Conservation (phyloP, 2,113 vertebrate species). For the Pelecanoides urinatrix region DNA sequence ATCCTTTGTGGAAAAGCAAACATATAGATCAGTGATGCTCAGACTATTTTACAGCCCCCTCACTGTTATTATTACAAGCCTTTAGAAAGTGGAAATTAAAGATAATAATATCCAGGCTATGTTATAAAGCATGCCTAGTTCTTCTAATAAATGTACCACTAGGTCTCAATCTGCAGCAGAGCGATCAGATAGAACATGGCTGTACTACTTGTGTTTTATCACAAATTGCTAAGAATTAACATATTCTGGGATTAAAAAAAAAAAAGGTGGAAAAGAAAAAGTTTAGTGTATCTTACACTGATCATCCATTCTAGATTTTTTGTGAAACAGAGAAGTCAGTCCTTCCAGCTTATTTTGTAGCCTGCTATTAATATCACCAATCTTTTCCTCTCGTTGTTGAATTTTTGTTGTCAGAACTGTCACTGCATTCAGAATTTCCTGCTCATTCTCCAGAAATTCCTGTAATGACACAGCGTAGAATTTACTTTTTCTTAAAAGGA, state of each 20-base stretch:
- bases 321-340: conserved; percentile 19
- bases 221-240: background rate
- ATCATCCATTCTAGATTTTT: background rate
- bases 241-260: background rate
- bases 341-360: conserved; percentile 34
- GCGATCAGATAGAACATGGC: background rate
- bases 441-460: conserved; percentile 35
- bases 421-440: conserved; percentile 34
- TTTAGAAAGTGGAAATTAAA: background rate
- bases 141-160: background rate
- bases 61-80: background rate
- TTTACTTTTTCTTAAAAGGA: background rate
- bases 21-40: background rate
- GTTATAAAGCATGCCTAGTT: background rate
- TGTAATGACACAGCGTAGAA: background rate
- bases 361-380: conserved; percentile 27
- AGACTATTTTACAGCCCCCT: background rate
- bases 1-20: background rate
- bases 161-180: background rate
- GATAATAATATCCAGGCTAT: background rate
- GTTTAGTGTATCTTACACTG: background rate
- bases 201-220: background rate
- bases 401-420: conserved; percentile 26
- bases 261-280: background rate
- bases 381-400: conserved; percentile 20